Percentiles rank a stretch among this genome's conserved stretches.
These are phyloP conservation scores for Gymnogyps californianus DNA, from an alignment of 2,113 vertebrate species.

Conservation along the genomic window DNA sequence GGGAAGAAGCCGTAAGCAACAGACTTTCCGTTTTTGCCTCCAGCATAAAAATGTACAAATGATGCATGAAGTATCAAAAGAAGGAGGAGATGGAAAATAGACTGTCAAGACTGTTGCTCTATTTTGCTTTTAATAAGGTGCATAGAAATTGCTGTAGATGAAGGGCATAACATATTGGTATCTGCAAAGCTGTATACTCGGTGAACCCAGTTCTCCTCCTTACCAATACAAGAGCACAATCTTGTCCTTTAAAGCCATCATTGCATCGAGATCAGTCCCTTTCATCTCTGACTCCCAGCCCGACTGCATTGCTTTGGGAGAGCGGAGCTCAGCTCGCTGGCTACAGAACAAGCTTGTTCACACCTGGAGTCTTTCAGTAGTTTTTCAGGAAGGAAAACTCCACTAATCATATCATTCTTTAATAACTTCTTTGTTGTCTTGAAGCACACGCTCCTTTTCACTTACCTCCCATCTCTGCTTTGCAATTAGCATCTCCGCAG, in stretches of 20 bases:
- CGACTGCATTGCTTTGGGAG: accelerated
- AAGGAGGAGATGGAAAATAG: background rate
- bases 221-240: background rate
- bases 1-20: background rate
- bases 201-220: background rate
- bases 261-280: background rate
- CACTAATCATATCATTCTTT: background rate
- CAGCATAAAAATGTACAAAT: background rate
- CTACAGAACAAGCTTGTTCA: background rate
- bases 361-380: background rate
- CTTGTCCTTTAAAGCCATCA: background rate
- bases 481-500: background rate
- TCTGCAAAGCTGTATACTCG: background rate
- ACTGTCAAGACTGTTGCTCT: background rate
- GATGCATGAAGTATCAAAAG: background rate
- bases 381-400: background rate
- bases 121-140: background rate
- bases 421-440: background rate
- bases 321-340: background rate
- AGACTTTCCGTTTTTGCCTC: background rate
- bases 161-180: background rate
- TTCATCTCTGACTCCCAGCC: background rate
- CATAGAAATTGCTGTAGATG: background rate
- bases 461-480: background rate
- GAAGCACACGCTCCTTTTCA: background rate